These are phyloP conservation scores for Pseudomyrmex cubaensis DNA, from an alignment of 1,140 invertebrate species.

Conservation along the genomic window DNA sequence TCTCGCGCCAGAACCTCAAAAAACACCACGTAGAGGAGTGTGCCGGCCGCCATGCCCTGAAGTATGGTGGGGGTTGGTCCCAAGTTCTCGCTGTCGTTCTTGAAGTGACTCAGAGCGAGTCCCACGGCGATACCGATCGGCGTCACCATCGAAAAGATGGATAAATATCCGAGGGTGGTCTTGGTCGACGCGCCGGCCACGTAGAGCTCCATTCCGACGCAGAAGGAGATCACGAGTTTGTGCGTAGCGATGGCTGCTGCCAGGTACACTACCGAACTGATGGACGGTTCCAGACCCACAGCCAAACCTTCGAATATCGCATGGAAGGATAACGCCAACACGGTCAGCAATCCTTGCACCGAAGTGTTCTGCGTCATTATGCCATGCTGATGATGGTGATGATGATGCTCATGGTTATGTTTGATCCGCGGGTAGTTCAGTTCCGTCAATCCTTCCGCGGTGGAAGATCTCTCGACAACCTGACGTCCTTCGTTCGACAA, in stretches of 20 bases:
- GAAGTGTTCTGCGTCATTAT: constrained; percentile 74
- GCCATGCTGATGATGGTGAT: constrained; percentile 42
- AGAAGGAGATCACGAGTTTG: constrained; percentile 91
- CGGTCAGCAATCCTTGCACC: constrained; percentile 88
- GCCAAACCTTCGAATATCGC: constrained; percentile 93
- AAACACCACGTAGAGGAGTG: constrained; percentile 95
- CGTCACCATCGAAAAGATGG: constrained; percentile 88
- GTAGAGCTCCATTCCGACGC: constrained; percentile 89
- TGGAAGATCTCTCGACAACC: constrained; percentile 12
- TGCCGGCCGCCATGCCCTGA: constrained; percentile 94
- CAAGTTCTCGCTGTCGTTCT: constrained; percentile 83
- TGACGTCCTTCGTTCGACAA: constrained; percentile 8
- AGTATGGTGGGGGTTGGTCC: constrained; percentile 86
- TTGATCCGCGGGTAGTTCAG: constrained; percentile 28
- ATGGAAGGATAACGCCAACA: constrained; percentile 92
- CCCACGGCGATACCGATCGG: constrained; percentile 90
- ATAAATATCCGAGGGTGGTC: constrained; percentile 87
- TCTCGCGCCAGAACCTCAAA: constrained; percentile 95
- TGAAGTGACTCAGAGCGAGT: constrained; percentile 82
- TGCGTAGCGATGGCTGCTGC: constrained; percentile 91
- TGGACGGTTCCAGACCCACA: constrained; percentile 90
- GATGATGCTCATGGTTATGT: constrained; percentile 26
- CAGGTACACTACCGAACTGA: constrained; percentile 88
- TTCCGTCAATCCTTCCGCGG: constrained; percentile 32
- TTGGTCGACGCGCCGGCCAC: constrained; percentile 87